Evolutionary conservation across 2,888 invertebrate genomes (phyloP), one percentile per base, ranked within the genome.

Genomic region (Hirtodrosophila duncani): DNA sequence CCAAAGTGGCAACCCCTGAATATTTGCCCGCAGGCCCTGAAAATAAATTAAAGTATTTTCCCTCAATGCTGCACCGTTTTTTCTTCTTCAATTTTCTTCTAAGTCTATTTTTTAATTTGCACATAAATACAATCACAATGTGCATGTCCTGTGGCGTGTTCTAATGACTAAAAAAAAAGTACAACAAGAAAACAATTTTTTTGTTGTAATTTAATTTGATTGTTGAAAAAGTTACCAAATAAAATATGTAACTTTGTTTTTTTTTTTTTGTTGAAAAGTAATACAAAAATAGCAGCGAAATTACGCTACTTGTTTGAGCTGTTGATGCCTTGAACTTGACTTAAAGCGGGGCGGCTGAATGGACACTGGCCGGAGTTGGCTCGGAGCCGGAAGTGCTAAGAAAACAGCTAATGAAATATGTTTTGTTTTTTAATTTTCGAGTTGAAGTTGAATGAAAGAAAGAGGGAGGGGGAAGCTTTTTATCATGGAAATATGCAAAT

Each of bases 21-120:
- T 48, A 62, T 20, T 46, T 42, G 33, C 38, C 81, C 53, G 34
- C 38, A 31, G 56, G 81, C 59, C 29, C 46, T 10, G 21, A 49
- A 68, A 80, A 68, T 68, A 60, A 68, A 77, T 72, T 55, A 62
- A 80, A 80, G 78, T 50, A 72, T 78, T 72, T 69, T 53, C 24
- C 45, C 53, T 50, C 45, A 18, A 16, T 8, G 33, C 44, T 49
- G 30, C 30, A 58, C 42, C 44, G 49, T 50, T 46, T 30, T 49
- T 10, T 18, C 30, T 49, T 42, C 10, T 8, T 16, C 10, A 26
- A 5, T 31, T 33, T 43, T 50, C 9, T 41, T 49, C 17, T 37
- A 39, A 6, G 39, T 30, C 49, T 63, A 57, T 53, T 63, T 65
- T 50, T 74, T 65, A 53, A 51, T 46, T 44, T 70, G 29, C 26